phyloP scores from a whole-genome alignment of 1,140 invertebrate genomes.

The Brachionus manjavacas region DNA sequence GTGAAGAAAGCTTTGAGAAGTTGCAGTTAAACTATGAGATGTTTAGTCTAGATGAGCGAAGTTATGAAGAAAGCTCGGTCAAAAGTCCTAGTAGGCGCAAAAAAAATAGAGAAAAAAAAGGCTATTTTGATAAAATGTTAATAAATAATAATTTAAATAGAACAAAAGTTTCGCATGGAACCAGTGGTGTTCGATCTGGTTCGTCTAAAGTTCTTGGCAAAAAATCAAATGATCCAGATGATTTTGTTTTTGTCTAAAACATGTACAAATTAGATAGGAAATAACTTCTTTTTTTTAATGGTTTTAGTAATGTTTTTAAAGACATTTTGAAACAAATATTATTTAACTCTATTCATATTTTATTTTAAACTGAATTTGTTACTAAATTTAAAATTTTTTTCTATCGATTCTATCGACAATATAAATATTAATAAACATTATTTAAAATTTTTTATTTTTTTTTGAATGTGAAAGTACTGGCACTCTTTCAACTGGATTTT shows the following conservation, averaged over 20 bases:
- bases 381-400: not conserved
- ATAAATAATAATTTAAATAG: not conserved
- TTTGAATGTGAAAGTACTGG: not conserved
- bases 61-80: not conserved
- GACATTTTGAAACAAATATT: not conserved
- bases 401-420: not conserved
- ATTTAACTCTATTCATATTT: not conserved
- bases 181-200: not conserved
- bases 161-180: not conserved
- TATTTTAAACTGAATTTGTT: not conserved
- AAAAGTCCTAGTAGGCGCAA: not conserved
- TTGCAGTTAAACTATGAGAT: not conserved
- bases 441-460: not conserved
- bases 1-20: slow-evolving; percentile 12
- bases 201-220: not conserved
- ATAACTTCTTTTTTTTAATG: not conserved
- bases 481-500: not conserved
- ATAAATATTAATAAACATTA: not conserved
- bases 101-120: not conserved
- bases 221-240: not conserved
- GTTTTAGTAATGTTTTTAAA: slow-evolving; percentile 24
- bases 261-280: not conserved
- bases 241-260: slow-evolving; percentile 5
- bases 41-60: slow-evolving; percentile 9
- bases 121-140: slow-evolving; percentile 4